These are phyloP conservation scores for Anodontia alba DNA, from an alignment of 2,888 invertebrate genomes.

Conservation along the genomic window DNA sequence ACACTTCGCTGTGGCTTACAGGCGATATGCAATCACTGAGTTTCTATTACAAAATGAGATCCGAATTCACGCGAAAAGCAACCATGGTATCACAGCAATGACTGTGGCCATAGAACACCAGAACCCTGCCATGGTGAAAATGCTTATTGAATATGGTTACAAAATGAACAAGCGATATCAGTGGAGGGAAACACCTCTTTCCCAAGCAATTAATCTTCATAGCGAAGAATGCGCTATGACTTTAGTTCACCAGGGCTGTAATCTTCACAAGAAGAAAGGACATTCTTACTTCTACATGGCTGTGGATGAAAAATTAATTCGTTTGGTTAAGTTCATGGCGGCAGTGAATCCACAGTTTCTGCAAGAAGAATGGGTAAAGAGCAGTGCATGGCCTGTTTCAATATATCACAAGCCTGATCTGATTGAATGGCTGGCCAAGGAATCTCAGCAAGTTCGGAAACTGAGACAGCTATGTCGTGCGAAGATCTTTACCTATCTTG, in stretches of 20 bases:
- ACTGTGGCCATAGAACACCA: conserved; percentile 80
- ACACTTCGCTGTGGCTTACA: conserved; percentile 79
- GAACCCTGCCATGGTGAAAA: conserved; percentile 76
- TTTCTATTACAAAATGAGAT: conserved; percentile 74
- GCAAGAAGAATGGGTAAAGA: conserved; percentile 77
- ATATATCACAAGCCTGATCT: conserved; percentile 76
- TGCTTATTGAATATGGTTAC: conserved; percentile 79
- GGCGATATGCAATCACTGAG: conserved; percentile 77
- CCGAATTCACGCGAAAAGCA: conserved; percentile 74
- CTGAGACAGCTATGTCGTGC: conserved; percentile 72
- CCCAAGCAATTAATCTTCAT: conserved; percentile 79
- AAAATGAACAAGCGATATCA: conserved; percentile 76
- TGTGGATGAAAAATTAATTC: conserved; percentile 74
- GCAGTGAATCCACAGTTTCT: conserved; percentile 74
- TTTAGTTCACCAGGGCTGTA: conserved; percentile 78
- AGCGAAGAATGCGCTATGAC: conserved; percentile 80
- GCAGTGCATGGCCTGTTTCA: conserved; percentile 75
- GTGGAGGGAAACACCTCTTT: conserved; percentile 80
- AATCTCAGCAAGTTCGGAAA: conserved; percentile 63
- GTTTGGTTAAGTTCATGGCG: conserved; percentile 72
- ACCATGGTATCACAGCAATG: conserved; percentile 80
- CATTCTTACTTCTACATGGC: conserved; percentile 77
- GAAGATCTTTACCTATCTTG: conserved; percentile 69
- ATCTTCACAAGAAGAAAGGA: conserved; percentile 62
- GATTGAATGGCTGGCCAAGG: conserved; percentile 70